Conservation (phyloP, 1,140 invertebrate genomes). For the Ceratina australensis region DNA sequence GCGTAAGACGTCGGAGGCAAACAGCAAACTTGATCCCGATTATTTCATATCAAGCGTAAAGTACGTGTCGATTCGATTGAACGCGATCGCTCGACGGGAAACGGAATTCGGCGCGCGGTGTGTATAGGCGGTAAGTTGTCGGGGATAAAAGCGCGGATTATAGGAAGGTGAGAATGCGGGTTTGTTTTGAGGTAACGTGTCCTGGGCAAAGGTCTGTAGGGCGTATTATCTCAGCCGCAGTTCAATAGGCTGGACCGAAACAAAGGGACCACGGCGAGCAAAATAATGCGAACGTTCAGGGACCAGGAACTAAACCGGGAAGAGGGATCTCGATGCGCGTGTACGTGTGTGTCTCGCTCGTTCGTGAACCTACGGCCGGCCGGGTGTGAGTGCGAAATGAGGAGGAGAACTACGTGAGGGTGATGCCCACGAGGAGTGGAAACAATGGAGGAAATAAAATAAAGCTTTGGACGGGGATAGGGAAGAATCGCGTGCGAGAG, state of each 20-base stretch:
- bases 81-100: conserved; percentile 25
- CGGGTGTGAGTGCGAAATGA: conserved; percentile 68
- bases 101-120: conserved; percentile 29
- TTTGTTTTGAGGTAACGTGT: conserved; percentile 70
- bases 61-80: conserved; percentile 55
- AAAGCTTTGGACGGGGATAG: conserved; percentile 66
- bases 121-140: conserved; percentile 24
- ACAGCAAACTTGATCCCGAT: conserved; percentile 32
- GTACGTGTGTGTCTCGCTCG: conserved; percentile 30
- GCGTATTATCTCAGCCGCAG: conserved; percentile 73
- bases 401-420: conserved; percentile 61
- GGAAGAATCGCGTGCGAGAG: conserved; percentile 27
- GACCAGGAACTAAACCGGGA: conserved; percentile 66
- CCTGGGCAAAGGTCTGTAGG: conserved; percentile 58
- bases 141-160: conserved; percentile 65
- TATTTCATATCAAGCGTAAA: conserved; percentile 47
- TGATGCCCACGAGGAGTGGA: conserved; percentile 63
- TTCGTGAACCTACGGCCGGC: conserved; percentile 32
- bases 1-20: background rate
- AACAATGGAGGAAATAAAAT: conserved; percentile 77
- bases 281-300: conserved; percentile 76
- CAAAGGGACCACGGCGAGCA: conserved; percentile 71
- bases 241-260: conserved; percentile 76
- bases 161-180: conserved; percentile 67
- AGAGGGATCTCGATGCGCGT: conserved; percentile 69